Conservation (phyloP, 2,797 vertebrate genomes). For the Cercopithecus hamlyni region DNA sequence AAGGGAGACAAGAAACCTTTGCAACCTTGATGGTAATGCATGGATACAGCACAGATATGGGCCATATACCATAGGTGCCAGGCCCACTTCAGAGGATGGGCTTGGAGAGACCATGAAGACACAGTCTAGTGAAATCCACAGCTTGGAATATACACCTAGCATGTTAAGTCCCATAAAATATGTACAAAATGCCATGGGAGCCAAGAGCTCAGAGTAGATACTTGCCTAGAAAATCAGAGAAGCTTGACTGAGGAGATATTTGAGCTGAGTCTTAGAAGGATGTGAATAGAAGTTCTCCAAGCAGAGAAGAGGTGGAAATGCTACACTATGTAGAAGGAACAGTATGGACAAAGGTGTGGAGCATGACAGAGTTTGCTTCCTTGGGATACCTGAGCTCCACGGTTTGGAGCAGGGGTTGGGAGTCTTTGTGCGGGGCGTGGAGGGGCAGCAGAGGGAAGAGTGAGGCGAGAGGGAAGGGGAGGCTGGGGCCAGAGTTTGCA, state of each 20-base stretch:
- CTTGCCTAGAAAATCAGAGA: not conserved
- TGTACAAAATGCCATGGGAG: not conserved
- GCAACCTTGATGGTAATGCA: not conserved
- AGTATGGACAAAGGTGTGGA: not conserved
- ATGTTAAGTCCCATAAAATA: not conserved
- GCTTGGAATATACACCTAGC: not conserved
- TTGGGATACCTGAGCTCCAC: not conserved
- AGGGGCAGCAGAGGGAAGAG: not conserved
- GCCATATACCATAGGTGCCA: not conserved
- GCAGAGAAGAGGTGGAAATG: not conserved
- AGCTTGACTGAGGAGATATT: not conserved
- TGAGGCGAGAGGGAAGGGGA: not conserved
- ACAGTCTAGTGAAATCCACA: not conserved
- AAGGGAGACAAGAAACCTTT: not conserved
- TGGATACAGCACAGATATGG: not conserved
- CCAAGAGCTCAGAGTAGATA: not conserved
- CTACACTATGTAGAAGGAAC: not conserved
- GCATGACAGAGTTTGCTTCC: not conserved
- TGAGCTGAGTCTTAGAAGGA: not conserved
- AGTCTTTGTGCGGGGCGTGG: not conserved
- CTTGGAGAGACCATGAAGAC: not conserved
- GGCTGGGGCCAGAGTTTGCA: not conserved
- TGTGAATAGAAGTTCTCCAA: not conserved
- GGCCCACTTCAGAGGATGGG: not conserved
- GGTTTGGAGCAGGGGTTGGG: not conserved